Conservation (phyloP, 2,113 vertebrate genomes). For the Tragelaphus scriptus region DNA sequence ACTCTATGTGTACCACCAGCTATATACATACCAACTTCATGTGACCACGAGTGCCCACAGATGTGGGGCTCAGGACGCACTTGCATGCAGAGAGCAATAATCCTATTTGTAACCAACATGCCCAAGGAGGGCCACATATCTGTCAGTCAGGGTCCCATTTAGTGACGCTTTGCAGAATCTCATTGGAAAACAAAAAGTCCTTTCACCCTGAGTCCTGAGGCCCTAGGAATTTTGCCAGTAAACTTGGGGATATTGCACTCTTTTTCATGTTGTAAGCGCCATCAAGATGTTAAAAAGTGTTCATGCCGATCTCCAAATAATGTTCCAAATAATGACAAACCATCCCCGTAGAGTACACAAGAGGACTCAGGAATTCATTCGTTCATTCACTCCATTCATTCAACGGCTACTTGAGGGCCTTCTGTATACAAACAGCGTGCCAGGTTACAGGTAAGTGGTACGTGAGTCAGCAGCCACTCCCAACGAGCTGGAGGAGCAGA, state of each 20-base stretch:
- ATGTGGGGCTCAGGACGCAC: slow-evolving; percentile 27
- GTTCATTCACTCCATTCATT: neutral
- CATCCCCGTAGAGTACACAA: neutral
- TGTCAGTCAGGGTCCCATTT: neutral
- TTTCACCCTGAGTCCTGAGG: neutral
- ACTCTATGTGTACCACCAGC: neutral
- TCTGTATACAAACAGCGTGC: neutral
- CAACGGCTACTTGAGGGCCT: neutral
- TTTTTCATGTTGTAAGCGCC: neutral
- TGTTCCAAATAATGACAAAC: neutral
- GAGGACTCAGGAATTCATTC: neutral
- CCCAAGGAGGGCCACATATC: neutral
- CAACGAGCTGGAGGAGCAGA: neutral
- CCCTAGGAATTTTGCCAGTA: neutral
- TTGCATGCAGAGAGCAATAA: slow-evolving; percentile 46
- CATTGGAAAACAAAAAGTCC: neutral
- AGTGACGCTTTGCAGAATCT: rapidly evolving
- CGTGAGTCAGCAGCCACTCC: neutral
- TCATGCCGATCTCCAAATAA: neutral
- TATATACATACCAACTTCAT: slow-evolving; percentile 17
- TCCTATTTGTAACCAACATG: neutral
- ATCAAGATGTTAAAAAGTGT: neutral
- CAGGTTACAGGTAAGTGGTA: neutral
- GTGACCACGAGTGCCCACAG: slow-evolving; percentile 32
- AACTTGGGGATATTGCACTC: neutral